Evolutionary conservation across 2,113 vertebrate species (phyloP).

Genomic region (Cnemophilus loriae): DNA sequence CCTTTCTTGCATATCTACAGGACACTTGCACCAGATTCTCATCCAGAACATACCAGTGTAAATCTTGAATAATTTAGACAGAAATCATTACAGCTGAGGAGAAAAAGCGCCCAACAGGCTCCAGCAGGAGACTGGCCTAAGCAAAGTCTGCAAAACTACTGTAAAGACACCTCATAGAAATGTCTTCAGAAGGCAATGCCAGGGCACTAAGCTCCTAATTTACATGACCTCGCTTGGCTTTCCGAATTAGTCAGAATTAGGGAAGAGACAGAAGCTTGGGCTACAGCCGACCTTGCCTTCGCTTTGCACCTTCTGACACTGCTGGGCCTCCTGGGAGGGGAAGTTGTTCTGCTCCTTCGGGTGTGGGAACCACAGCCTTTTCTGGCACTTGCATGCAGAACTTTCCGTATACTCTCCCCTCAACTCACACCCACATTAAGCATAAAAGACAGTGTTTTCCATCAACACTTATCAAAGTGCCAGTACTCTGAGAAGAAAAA

Average conservation of each 20-base stretch:
- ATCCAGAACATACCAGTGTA: not conserved
- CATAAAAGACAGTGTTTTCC: constrained; percentile 38
- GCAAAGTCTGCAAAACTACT: not conserved
- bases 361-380: constrained; percentile 41
- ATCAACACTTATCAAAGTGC: constrained; percentile 36
- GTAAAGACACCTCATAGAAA: not conserved
- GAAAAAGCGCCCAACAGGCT: not conserved
- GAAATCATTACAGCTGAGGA: not conserved
- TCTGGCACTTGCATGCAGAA: not conserved
- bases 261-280: not conserved
- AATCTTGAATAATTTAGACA: not conserved
- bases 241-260: not conserved
- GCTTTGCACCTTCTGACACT: not conserved
- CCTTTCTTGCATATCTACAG: not conserved
- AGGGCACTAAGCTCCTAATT: not conserved
- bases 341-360: not conserved
- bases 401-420: not conserved
- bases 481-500: constrained; percentile 28
- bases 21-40: not conserved
- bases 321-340: not conserved
- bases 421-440: constrained; percentile 22
- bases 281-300: not conserved
- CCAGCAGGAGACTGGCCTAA: not conserved
- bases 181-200: not conserved
- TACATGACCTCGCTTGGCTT: not conserved